These are phyloP conservation scores for Ips typographus DNA, from an alignment of 1,140 invertebrate genomes.

Conservation along the genomic window DNA sequence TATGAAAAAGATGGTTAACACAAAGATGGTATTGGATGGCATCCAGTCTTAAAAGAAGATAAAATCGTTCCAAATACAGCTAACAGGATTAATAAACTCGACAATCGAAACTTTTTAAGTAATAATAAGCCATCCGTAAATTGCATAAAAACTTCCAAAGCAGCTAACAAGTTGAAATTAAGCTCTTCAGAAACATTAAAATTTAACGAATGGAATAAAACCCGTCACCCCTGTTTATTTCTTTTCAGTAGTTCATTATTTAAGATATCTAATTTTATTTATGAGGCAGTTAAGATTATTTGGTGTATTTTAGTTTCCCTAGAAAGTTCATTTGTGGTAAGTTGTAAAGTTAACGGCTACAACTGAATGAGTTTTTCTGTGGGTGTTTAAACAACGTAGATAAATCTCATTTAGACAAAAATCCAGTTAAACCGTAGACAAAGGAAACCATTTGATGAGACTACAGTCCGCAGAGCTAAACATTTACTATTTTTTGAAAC, in stretches of 20 bases:
- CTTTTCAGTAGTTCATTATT: constrained; percentile 6
- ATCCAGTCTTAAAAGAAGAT: constrained; percentile 1
- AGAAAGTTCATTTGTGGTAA: no score
- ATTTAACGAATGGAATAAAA: constrained; percentile 10
- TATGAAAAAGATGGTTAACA: no score
- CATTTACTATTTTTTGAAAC: constrained; percentile 29
- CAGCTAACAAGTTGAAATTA: constrained; percentile 18
- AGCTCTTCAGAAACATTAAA: constrained; percentile 14
- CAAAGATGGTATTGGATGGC: no score
- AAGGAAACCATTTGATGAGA: constrained; percentile 21
- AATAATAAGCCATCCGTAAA: constrained; percentile 11
- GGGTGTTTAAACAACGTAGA: no score
- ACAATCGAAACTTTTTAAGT: constrained; percentile 19
- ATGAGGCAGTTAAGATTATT: no score
- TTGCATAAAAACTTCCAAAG: constrained; percentile 10
- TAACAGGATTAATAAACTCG: constrained; percentile 11
- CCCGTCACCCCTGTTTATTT: constrained; percentile 8
- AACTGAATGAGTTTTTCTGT: no score
- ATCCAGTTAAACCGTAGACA: constrained; percentile 10
- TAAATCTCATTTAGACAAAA: constrained; percentile 13
- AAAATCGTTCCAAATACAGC: constrained; percentile 1
- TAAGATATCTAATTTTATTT: constrained; percentile 21
- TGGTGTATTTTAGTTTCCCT: no score
- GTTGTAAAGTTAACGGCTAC: no score
- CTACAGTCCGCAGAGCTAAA: constrained; percentile 16